These are phyloP conservation scores for Calameuta idolon DNA, from an alignment of 2,888 invertebrate genomes.

Conservation along the genomic window DNA sequence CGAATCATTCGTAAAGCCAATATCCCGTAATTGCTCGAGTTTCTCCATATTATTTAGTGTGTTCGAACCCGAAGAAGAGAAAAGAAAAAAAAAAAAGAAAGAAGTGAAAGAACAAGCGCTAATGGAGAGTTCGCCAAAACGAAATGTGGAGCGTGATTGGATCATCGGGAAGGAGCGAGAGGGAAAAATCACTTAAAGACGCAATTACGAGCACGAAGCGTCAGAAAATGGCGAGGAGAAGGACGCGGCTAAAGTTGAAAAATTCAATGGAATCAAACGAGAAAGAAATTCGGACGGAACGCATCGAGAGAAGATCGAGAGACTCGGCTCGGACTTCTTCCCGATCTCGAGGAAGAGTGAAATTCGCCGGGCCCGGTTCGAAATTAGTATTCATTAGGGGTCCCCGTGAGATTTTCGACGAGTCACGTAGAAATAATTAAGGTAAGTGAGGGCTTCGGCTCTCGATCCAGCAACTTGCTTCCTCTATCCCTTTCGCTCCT, in stretches of 20 bases:
- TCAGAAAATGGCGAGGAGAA: not conserved
- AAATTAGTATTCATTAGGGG: slow-evolving; percentile 59
- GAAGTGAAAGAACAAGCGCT: slow-evolving; percentile 14
- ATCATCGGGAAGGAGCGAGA: not conserved
- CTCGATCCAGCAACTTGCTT: slow-evolving; percentile 25
- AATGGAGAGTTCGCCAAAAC: slow-evolving; percentile 32
- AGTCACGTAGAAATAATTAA: slow-evolving; percentile 65
- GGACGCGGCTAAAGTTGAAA: no score
- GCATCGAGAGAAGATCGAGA: not conserved
- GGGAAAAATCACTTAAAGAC: not conserved
- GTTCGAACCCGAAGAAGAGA: not conserved
- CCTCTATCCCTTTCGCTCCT: slow-evolving; percentile 26
- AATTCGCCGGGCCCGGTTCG: slow-evolving; percentile 30
- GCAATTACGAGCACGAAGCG: slow-evolving; percentile 1
- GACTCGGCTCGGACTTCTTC: not conserved
- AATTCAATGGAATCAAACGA: not conserved
- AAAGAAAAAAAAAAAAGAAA: not conserved
- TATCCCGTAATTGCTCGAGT: slow-evolving; percentile 2
- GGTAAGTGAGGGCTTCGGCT: slow-evolving; percentile 59
- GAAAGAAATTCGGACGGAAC: not conserved
- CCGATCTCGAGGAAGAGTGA: not conserved
- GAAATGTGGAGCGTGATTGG: slow-evolving; percentile 24
- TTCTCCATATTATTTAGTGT: slow-evolving; percentile 12
- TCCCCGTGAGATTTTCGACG: slow-evolving; percentile 56
- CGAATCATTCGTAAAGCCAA: not conserved